phyloP scores from a whole-genome alignment of 2,888 invertebrate species.

The Rugalucina vietnamica region DNA sequence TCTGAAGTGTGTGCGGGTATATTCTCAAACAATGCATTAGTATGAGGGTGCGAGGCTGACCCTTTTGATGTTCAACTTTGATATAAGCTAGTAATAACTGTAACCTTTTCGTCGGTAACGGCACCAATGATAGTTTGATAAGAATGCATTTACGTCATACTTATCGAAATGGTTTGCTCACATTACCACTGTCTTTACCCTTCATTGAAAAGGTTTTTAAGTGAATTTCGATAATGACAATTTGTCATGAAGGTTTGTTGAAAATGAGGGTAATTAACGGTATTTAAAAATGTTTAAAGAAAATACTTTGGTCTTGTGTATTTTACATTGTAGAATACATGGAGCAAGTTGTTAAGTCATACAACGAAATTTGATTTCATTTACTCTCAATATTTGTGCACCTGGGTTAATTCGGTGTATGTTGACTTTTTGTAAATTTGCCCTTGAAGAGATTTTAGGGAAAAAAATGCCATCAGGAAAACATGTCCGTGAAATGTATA shows the following conservation, averaged over 20 bases:
- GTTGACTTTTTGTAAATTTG: background rate
- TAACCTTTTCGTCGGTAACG: too few relatives aligned
- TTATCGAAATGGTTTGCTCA: background rate
- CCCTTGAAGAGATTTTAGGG: background rate
- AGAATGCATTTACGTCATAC: constrained; percentile 11
- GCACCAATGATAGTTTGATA: too few relatives aligned
- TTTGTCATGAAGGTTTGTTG: background rate
- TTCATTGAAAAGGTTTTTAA: background rate
- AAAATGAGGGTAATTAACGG: background rate
- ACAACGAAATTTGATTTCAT: background rate
- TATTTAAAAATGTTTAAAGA: background rate
- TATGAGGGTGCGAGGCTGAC: too few relatives aligned
- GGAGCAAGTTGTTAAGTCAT: background rate
- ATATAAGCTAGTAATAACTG: too few relatives aligned
- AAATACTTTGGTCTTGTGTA: background rate
- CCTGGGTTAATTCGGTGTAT: background rate
- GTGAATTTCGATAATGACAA: background rate
- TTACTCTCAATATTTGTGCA: background rate
- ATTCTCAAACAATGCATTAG: too few relatives aligned
- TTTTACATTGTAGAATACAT: background rate
- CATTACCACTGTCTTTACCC: background rate
- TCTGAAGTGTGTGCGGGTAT: too few relatives aligned
- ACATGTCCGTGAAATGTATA: too few relatives aligned
- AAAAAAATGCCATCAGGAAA: too few relatives aligned
- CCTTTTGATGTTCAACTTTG: too few relatives aligned